A percentile compares a stretch with the other conserved stretches of the same genome.
Conservation (phyloP, 2,797 vertebrate genomes). For the Periparus ater region DNA sequence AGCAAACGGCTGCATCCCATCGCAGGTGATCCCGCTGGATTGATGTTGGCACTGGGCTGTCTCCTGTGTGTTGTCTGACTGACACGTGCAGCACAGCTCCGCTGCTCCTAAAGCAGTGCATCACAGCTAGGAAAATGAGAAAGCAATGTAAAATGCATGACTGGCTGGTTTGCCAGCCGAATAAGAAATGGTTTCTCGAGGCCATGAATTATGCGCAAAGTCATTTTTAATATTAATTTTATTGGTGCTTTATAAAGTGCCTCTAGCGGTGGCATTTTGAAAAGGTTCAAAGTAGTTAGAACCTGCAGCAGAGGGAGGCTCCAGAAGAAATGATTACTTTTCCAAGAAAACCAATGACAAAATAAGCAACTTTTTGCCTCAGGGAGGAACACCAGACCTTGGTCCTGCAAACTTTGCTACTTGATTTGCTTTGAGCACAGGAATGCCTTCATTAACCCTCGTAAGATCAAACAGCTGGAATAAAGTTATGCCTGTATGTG, state of each 20-base stretch:
- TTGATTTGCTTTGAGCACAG: neutral
- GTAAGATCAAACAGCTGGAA: neutral
- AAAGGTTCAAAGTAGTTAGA: neutral
- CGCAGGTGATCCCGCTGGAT: neutral
- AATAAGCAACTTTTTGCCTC: neutral
- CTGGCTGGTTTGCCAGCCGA: neutral
- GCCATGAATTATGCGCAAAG: neutral
- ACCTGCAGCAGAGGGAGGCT: neutral
- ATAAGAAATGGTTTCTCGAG: conserved; percentile 23
- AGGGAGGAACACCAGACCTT: neutral
- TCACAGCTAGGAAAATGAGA: neutral
- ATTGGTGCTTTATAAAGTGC: neutral
- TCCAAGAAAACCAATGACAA: neutral
- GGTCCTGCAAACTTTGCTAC: neutral
- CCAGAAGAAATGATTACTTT: neutral
- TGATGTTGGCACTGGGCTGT: neutral
- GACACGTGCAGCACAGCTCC: neutral
- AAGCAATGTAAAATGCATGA: neutral
- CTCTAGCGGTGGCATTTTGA: neutral
- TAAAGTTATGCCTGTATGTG: neutral
- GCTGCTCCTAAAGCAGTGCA: neutral
- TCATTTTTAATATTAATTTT: conserved; percentile 34
- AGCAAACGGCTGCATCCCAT: rapidly evolving
- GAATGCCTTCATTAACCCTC: neutral
- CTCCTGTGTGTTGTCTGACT: neutral